phyloP scores from a whole-genome alignment of 2,113 vertebrate genomes.

The Heterochromis multidens region DNA sequence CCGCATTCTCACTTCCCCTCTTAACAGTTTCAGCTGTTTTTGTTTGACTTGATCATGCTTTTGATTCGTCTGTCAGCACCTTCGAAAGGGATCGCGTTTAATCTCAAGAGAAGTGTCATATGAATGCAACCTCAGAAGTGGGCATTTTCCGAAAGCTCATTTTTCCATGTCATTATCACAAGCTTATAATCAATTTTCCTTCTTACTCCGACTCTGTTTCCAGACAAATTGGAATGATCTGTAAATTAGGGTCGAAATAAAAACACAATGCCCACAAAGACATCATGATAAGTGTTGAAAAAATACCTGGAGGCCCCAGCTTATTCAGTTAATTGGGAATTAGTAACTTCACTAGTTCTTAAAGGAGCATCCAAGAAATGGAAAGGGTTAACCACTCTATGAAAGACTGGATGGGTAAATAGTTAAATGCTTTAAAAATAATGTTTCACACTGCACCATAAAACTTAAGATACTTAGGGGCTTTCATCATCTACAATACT shows the following conservation, averaged over 20 bases:
- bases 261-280: neutral
- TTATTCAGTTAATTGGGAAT: neutral
- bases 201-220: neutral
- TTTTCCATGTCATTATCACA: neutral
- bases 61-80: neutral
- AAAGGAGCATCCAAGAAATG: neutral
- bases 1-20: constrained; percentile 1
- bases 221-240: neutral
- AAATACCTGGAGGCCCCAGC: neutral
- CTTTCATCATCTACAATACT: neutral
- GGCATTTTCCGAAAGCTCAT: neutral
- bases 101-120: neutral
- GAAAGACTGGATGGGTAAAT: neutral
- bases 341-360: neutral
- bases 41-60: neutral
- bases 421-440: neutral
- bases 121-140: neutral
- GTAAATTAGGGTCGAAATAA: neutral
- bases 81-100: neutral
- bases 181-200: neutral
- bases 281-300: neutral
- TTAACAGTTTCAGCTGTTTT: neutral
- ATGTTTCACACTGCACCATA: too few species aligned
- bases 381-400: neutral
- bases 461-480: neutral